Evolutionary conservation across 2,797 vertebrate genomes (phyloP).

Genomic region (Gymnocypris eckloni): DNA sequence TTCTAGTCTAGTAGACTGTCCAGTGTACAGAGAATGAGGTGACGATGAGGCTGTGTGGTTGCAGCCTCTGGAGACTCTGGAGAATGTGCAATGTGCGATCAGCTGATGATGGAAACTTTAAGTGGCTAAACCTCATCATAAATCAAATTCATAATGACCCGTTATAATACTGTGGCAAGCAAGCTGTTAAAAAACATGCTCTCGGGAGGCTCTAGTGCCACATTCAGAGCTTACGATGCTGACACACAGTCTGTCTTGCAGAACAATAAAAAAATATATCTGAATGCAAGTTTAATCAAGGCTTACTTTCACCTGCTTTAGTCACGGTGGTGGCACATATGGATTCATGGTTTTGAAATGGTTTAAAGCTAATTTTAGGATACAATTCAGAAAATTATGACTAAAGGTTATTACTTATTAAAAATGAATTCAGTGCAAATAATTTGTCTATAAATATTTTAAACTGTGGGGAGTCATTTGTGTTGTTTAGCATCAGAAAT

Average conservation of each 20-base stretch:
- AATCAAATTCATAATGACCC: constrained; percentile 55
- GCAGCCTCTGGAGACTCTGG: constrained; percentile 36
- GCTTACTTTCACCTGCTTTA: neutral
- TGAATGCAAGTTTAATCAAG: neutral
- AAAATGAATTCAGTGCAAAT: neutral
- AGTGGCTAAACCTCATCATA: constrained; percentile 51
- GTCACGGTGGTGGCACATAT: neutral
- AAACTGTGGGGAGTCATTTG: no score
- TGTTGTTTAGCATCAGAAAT: neutral
- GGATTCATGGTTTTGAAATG: neutral
- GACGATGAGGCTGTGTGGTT: constrained; percentile 54
- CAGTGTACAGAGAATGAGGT: constrained; percentile 48
- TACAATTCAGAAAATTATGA: neutral
- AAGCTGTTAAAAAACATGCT: constrained; percentile 22
- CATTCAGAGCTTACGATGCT: neutral
- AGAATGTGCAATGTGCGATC: constrained; percentile 53
- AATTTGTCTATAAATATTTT: neutral
- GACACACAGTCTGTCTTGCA: neutral
- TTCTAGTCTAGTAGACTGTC: constrained; percentile 40
- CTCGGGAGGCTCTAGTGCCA: neutral
- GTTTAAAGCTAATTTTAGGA: neutral
- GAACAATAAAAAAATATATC: constrained; percentile 15
- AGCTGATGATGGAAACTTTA: constrained; percentile 56
- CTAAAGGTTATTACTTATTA: neutral
- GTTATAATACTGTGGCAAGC: constrained; percentile 41